Evolutionary conservation across 2,113 vertebrate genomes (phyloP).

Genomic region (Phyllopteryx taeniolatus): DNA sequence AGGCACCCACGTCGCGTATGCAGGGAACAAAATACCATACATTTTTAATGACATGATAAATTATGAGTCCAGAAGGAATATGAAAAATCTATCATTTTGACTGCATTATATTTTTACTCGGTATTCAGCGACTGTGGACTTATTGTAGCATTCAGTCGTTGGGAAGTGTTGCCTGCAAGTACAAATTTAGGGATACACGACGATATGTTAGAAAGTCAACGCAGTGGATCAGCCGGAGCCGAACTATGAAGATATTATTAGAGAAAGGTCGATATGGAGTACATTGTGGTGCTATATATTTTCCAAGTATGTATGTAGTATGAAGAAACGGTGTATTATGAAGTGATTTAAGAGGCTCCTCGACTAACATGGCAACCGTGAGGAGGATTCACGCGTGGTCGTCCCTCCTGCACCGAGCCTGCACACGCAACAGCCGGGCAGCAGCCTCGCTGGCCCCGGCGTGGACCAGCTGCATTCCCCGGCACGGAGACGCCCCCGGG

Average conservation of each 20-base stretch:
- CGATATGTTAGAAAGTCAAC: not conserved
- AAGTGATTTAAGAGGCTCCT: not conserved
- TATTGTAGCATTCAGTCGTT: no score
- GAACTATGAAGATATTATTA: not conserved
- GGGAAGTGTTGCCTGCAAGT: not conserved
- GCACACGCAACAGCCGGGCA: not conserved
- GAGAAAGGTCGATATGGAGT: not conserved
- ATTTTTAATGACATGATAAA: not conserved
- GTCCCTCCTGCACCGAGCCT: conserved; percentile 1
- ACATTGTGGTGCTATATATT: not conserved
- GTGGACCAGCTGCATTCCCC: not conserved
- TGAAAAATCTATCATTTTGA: not conserved
- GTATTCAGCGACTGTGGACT: no score
- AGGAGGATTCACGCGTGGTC: conserved; percentile 3
- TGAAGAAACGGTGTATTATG: not conserved
- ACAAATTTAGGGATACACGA: not conserved
- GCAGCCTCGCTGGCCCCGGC: not conserved
- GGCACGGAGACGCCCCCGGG: rapidly evolving
- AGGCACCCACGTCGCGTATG: not conserved
- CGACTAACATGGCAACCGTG: conserved; percentile 16
- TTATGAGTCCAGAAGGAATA: not conserved
- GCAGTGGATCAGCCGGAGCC: not conserved
- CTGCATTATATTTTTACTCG: no score
- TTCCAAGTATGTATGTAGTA: not conserved
- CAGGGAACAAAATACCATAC: no score